Conservation (phyloP, 2,113 vertebrate species). For the Sylvilagus bachmani region DNA sequence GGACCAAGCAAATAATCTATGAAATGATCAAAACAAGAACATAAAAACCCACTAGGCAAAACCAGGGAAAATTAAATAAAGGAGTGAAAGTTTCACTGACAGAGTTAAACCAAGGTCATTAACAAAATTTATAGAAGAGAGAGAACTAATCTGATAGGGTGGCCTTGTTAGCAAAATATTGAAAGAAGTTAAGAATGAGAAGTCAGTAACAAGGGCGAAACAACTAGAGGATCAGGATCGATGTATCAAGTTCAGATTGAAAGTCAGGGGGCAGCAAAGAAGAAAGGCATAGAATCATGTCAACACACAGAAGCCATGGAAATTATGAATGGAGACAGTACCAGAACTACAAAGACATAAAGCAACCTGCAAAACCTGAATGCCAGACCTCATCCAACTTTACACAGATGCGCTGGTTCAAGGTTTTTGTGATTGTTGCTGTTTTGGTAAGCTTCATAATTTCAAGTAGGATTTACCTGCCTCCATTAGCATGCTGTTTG, state of each 20-base stretch:
- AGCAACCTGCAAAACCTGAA: background rate
- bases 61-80: constrained; percentile 19
- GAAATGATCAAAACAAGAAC: background rate
- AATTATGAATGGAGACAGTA: background rate
- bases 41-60: constrained; percentile 23
- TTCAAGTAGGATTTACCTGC: background rate
- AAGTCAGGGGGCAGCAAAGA: background rate
- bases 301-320: background rate
- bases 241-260: background rate
- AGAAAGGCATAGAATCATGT: background rate
- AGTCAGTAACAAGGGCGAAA: background rate
- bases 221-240: background rate
- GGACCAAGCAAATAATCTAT: background rate
- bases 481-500: background rate
- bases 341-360: background rate
- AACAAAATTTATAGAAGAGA: constrained; percentile 44
- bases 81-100: constrained; percentile 25
- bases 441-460: background rate
- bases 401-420: background rate
- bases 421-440: background rate
- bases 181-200: constrained; percentile 36
- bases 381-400: background rate
- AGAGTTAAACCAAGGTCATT: constrained; percentile 25
- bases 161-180: background rate
- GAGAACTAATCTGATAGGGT: background rate